Conservation (phyloP, 2,797 vertebrate species). For the Channallabes apus region DNA sequence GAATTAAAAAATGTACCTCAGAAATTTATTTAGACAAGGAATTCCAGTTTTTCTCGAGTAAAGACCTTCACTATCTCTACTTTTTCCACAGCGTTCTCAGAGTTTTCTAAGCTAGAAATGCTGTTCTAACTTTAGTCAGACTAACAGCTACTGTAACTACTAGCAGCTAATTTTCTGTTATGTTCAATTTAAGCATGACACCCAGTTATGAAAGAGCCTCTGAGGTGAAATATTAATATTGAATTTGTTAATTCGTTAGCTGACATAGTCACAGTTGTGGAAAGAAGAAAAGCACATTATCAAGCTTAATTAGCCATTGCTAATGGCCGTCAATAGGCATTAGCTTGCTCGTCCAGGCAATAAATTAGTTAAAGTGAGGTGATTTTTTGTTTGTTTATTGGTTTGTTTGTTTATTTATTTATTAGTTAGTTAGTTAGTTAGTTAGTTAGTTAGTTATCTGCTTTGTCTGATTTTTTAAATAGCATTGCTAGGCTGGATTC, state of each 20-base stretch:
- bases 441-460: neutral
- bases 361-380: slow-evolving; percentile 7
- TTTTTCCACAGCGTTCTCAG: neutral
- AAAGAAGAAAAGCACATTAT: slow-evolving; percentile 5
- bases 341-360: slow-evolving; percentile 4
- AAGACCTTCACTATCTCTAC: neutral
- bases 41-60: neutral
- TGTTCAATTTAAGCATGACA: neutral
- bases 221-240: neutral
- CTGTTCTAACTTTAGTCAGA: neutral
- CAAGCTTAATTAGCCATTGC: slow-evolving; percentile 2
- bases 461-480: neutral
- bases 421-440: neutral
- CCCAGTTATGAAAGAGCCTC: neutral
- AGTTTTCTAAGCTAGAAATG: neutral
- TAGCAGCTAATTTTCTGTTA: neutral
- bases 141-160: neutral
- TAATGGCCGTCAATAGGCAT: slow-evolving; percentile 22
- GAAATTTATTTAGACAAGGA: neutral
- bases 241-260: neutral
- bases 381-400: neutral
- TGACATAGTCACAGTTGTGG: neutral
- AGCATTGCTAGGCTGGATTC: neutral
- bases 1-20: neutral
- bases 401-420: neutral